Evolutionary conservation across 2,113 vertebrate genomes (phyloP).

Genomic region (Mastomys natalensis): DNA sequence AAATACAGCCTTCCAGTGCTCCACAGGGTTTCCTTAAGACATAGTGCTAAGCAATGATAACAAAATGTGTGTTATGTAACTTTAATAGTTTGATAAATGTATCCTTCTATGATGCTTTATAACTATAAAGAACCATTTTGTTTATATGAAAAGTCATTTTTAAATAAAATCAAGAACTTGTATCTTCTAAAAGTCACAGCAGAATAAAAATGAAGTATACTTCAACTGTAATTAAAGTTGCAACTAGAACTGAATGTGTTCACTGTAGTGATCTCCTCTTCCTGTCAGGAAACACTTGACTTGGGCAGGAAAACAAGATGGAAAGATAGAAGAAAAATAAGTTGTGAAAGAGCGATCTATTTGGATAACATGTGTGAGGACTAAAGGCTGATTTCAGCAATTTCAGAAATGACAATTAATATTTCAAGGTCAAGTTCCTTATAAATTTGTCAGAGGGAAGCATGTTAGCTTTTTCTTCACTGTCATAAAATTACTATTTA

Average conservation of each 20-base stretch:
- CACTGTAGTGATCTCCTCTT: not conserved
- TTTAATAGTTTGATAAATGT: constrained; percentile 20
- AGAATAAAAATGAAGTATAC: not conserved
- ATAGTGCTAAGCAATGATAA: not conserved
- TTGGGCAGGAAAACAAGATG: not conserved
- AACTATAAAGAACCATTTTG: not conserved
- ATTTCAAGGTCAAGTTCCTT: not conserved
- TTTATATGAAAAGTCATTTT: not conserved
- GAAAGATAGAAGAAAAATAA: not conserved
- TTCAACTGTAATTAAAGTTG: not conserved
- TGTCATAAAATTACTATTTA: not conserved
- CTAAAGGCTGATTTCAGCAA: not conserved
- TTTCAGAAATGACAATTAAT: not conserved
- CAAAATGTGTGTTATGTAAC: not conserved
- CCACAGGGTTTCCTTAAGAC: not conserved
- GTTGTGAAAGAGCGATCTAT: not conserved
- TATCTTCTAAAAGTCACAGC: not conserved
- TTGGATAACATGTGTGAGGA: not conserved
- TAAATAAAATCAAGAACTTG: constrained; percentile 39
- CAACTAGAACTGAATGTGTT: not conserved
- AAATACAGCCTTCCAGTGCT: not conserved
- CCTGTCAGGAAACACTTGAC: not conserved
- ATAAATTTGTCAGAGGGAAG: not conserved
- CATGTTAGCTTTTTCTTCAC: not conserved
- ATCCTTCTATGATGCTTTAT: not conserved